Base-by-base conservation (phyloP, 2,113 vertebrate species). In the Caloenas nicobarica region DNA sequence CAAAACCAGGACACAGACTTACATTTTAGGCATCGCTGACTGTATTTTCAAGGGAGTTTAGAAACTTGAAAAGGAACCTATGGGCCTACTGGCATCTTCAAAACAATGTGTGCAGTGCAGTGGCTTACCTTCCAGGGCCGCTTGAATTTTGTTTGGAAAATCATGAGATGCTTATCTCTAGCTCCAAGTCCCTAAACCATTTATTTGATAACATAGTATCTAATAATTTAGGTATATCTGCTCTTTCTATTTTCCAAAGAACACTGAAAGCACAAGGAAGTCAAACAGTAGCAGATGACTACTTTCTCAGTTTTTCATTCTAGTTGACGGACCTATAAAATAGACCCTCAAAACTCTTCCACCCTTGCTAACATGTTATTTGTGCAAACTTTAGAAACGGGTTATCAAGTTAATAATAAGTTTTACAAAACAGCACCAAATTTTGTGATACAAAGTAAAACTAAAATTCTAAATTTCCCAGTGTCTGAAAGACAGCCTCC, bases 401-500 rank as follows among this genome's bases (percentile, higher is more conserved):
- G 40, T 79, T 95, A 81, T 64, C 65, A 69, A 92, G 38, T 79
- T 87, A 91, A 69, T 82, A 94, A 54, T 36, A 93, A 97, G 89
- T 88, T 91, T 95, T 88, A 88, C 13, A 91, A 62, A 92, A 61
- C 26, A 73, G 29, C 81, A 91, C 77, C 81, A 95, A 95, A 42
- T 94, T 96, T 74, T 56, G 29, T n/a, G 66, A 87, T 66, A 91
- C 62, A 83, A 44, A 40, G 70, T 89, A 92, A 95, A 97, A 96
- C 64, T 88, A 92, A 95, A 94, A 91, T 73, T 95, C 88, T 94
- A 48, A 38, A 95, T 96, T 97, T 94, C 34, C 56, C 77, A 26
- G 58, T 44, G 91, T 66, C 77, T 78, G 74, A 92, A 90, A 93
- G 92, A 50, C 76, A 95, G 91, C 24, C 56, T 95, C 96, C 95